These are phyloP conservation scores for Leptestheria dahalacensis DNA, from an alignment of 1,140 invertebrate species.

Conservation along the genomic window DNA sequence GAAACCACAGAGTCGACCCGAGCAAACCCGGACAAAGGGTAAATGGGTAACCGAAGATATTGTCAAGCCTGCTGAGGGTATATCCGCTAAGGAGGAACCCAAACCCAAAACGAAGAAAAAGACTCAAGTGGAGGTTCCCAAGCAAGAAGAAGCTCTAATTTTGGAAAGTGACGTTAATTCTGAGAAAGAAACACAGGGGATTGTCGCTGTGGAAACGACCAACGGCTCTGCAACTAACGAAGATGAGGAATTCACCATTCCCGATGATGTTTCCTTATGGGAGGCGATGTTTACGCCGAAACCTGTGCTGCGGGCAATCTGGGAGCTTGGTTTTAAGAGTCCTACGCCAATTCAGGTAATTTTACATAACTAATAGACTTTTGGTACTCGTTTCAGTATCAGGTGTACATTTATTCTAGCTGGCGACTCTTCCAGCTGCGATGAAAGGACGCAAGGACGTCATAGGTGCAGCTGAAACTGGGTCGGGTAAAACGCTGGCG, in stretches of 20 bases:
- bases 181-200: background rate
- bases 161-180: background rate
- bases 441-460: slow-evolving; percentile 75
- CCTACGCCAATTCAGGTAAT: slow-evolving; percentile 66
- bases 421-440: slow-evolving; percentile 60
- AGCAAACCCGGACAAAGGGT: no score
- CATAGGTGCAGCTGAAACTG: slow-evolving; percentile 90
- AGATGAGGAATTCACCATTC: slow-evolving; percentile 9
- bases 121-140: no score
- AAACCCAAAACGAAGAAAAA: background rate
- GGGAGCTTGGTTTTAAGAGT: slow-evolving; percentile 52
- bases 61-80: background rate
- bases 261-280: slow-evolving; percentile 47
- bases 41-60: background rate
- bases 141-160: no score
- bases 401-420: no score
- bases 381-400: no score
- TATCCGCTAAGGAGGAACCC: no score
- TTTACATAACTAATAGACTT: background rate
- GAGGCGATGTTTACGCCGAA: slow-evolving; percentile 47
- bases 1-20: background rate
- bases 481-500: slow-evolving; percentile 92
- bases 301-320: slow-evolving; percentile 52
- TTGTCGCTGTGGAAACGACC: no score
- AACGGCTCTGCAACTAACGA: no score